Percentiles rank a stretch among this genome's conserved stretches.
These are phyloP conservation scores for Champsocephalus gunnari DNA, from an alignment of 2,797 vertebrate species.

Conservation along the genomic window DNA sequence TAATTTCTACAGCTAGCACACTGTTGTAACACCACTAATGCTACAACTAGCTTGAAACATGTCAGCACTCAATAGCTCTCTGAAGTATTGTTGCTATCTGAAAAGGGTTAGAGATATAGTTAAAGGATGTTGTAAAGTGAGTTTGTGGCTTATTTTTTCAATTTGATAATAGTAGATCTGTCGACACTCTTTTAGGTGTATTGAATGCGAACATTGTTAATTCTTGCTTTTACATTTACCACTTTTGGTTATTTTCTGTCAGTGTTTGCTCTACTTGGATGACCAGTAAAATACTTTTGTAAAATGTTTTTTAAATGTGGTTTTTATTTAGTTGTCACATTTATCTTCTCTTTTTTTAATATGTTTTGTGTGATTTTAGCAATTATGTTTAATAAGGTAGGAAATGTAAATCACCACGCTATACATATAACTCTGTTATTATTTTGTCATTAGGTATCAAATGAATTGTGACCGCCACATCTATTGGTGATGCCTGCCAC, in stretches of 20 bases:
- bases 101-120: background rate
- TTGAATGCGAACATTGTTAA: background rate
- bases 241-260: background rate
- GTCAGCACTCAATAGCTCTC: background rate
- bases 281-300: slow-evolving; percentile 9
- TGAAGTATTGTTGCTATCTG: background rate
- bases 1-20: background rate
- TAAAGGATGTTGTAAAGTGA: background rate
- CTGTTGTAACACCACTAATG: background rate
- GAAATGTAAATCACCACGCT: background rate
- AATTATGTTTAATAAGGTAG: background rate
- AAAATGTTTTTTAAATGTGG: background rate
- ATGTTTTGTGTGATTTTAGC: background rate
- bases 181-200: background rate
- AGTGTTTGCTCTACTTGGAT: slow-evolving; percentile 10
- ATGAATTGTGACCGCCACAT: slow-evolving; percentile 45
- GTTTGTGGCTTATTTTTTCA: background rate
- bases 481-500: slow-evolving; percentile 45
- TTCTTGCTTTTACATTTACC: background rate
- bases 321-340: too few species aligned
- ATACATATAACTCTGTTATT: background rate
- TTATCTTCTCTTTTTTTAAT: too few species aligned
- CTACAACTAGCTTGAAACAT: background rate
- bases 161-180: background rate
- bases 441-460: slow-evolving; percentile 40